These are phyloP conservation scores for Perizoma affinitatum DNA, from an alignment of 2,888 invertebrate species.

Conservation along the genomic window DNA sequence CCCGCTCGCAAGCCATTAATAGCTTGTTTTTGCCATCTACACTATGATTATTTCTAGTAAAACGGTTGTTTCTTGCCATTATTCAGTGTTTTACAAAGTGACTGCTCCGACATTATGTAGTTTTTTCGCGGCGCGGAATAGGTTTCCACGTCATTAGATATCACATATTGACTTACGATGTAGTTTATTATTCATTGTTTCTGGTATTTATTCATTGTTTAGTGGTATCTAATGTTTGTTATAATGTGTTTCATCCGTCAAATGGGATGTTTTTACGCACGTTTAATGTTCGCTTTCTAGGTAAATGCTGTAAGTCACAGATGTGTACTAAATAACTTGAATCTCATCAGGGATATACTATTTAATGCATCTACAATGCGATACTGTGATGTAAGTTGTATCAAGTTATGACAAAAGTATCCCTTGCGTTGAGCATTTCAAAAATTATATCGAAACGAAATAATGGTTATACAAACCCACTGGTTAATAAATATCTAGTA, in stretches of 20 bases:
- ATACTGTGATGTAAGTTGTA: too few relatives aligned
- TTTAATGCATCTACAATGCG: not conserved
- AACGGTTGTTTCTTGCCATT: slow-evolving; percentile 74
- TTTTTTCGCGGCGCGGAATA: slow-evolving; percentile 58
- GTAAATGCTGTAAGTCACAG: slow-evolving; percentile 17
- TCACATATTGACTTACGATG: slow-evolving; percentile 46
- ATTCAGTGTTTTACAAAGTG: slow-evolving; percentile 74
- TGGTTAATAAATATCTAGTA: too few relatives aligned
- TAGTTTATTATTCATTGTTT: slow-evolving; percentile 51
- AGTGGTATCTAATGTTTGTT: slow-evolving; percentile 34
- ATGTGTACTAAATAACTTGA: not conserved
- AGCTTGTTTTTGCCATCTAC: slow-evolving; percentile 73
- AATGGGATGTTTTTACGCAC: slow-evolving; percentile 28
- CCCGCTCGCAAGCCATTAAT: slow-evolving; percentile 61
- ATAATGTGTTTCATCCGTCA: slow-evolving; percentile 33
- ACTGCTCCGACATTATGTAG: slow-evolving; percentile 57
- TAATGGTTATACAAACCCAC: too few relatives aligned
- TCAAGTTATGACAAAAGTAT: too few relatives aligned
- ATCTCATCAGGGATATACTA: not conserved
- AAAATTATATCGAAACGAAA: too few relatives aligned
- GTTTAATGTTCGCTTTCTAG: slow-evolving; percentile 19
- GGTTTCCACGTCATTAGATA: slow-evolving; percentile 73
- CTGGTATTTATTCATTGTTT: slow-evolving; percentile 37
- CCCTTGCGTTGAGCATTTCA: too few relatives aligned
- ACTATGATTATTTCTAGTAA: slow-evolving; percentile 77